These are phyloP conservation scores for Orientallactaga sibirica DNA, from an alignment of 2,797 vertebrate species.

Conservation along the genomic window DNA sequence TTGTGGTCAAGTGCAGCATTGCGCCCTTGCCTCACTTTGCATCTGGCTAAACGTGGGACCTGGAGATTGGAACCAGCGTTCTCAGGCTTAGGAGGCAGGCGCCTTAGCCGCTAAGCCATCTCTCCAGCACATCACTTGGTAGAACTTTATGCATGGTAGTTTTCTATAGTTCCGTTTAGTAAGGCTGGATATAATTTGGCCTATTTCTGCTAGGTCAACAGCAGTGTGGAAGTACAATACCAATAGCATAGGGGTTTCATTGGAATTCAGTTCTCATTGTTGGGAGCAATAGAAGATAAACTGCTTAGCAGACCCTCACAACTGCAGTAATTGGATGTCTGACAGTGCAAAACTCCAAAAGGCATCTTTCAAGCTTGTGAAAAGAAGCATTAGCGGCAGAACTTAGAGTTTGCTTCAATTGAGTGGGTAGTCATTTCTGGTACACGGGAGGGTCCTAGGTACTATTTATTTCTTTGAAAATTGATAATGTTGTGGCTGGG, in stretches of 20 bases:
- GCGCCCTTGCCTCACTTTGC: too few relatives aligned
- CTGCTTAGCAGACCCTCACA: conserved; percentile 50
- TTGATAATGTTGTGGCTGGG: not conserved
- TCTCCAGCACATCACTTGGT: not conserved
- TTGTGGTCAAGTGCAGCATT: too few relatives aligned
- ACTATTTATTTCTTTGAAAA: conserved; percentile 63
- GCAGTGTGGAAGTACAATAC: not conserved
- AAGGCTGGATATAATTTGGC: conserved; percentile 2
- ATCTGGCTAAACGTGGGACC: too few relatives aligned
- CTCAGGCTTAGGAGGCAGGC: too few relatives aligned
- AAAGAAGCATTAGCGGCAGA: conserved; percentile 68
- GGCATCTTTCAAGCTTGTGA: conserved; percentile 62
- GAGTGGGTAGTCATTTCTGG: conserved; percentile 65
- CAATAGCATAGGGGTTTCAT: not conserved
- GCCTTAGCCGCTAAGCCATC: too few relatives aligned
- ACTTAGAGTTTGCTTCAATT: conserved; percentile 68
- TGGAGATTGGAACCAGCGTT: too few relatives aligned
- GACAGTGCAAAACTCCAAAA: conserved; percentile 59
- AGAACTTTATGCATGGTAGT: conserved; percentile 5
- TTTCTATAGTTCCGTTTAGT: conserved; percentile 11
- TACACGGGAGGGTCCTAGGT: not conserved
- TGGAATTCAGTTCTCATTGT: conserved; percentile 61
- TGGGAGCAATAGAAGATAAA: conserved; percentile 69
- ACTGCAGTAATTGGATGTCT: conserved; percentile 62
- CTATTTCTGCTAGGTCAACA: not conserved